Conservation (phyloP, 2,797 vertebrate species). For the Tokudaia tokunoshimensis region DNA sequence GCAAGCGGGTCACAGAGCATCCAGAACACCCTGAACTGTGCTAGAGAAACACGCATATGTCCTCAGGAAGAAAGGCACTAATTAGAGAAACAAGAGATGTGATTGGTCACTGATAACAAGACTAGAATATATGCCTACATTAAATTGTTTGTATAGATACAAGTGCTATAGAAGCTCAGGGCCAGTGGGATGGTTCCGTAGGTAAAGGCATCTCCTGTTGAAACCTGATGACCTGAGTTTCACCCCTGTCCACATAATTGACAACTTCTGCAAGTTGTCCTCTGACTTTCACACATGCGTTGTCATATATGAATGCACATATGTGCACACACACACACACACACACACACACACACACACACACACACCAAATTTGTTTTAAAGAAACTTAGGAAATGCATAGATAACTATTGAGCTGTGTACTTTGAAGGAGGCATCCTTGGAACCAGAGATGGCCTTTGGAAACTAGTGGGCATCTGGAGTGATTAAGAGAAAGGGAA, state of each 20-base stretch:
- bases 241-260: background rate
- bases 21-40: background rate
- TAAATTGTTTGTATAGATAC: background rate
- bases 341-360: background rate
- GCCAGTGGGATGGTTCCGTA: background rate
- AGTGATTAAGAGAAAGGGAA: background rate
- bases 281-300: background rate
- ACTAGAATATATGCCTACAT: background rate
- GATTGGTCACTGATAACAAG: background rate
- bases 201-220: background rate
- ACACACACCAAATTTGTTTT: too few species aligned
- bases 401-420: background rate
- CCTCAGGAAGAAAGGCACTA: background rate
- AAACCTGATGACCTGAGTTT: background rate
- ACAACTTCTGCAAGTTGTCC: background rate
- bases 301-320: background rate
- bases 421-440: background rate
- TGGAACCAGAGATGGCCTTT: conserved; percentile 14
- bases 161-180: background rate
- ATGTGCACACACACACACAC: background rate
- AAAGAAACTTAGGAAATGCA: background rate
- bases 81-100: background rate
- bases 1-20: background rate
- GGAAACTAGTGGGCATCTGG: background rate
- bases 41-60: background rate